Evolutionary conservation across 2,888 invertebrate genomes (phyloP), one percentile per base, ranked within the genome.

Genomic region (Crepidodera aurea): DNA sequence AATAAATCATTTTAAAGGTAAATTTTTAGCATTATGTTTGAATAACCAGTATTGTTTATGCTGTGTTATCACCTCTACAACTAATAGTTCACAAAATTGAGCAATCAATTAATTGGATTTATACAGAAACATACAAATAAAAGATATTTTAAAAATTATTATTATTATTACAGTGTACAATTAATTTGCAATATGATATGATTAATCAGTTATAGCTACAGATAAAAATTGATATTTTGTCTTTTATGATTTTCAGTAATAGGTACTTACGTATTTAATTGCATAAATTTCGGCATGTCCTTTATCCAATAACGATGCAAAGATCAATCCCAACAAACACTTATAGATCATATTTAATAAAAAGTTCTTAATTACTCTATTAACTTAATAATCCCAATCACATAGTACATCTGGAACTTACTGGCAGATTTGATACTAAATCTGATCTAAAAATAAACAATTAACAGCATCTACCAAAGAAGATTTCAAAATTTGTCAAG

Each of bases 241-340:
- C 22, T 22, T 22, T 22, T 22, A 22, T 22, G 6, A 22, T 22
- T 2, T 22, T 4, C 22, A 22, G 2, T 34, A 34, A 34, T 34
- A 2, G n/a, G 12, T 64, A 76, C 76, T 76, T 66, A 77, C 77
- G 64, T 71, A 73, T 71, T 69, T 68, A 44, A 75, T 72, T 18
- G 75, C 76, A 67, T 76, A 77, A 16, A 77, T 70, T 65, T 75
- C 77, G 25, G 73, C 75, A 27, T 60, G 51, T 18, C 46, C 29
- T 58, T 42, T 64, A 53, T 51, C 66, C 34, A 60, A 61, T 57
- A 64, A 60, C 44, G 44, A 63, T 8, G 58, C 22, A 34, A 67
- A 40, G 8, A 67, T 8, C 19, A 56, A 34, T 56, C 51, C 57
- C 1, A 60, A 27, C 22, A 64, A 37, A 46, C 58, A 60, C 34